These are phyloP conservation scores for Melanophora roralis DNA, from an alignment of 2,888 invertebrate genomes.

Conservation along the genomic window DNA sequence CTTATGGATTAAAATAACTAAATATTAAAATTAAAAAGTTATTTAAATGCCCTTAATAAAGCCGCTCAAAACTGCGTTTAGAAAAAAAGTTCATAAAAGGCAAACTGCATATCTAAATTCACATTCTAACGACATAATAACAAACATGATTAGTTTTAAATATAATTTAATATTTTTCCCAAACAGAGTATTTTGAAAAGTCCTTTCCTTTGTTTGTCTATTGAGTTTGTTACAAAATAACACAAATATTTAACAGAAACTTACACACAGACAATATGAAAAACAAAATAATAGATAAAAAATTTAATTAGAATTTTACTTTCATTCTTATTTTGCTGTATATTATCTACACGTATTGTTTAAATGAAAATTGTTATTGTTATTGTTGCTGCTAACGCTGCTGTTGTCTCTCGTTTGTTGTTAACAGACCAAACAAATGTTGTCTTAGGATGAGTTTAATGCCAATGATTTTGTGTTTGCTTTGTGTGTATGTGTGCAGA, in stretches of 20 bases:
- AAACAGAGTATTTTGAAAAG: background rate
- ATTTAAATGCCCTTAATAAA: too few species aligned
- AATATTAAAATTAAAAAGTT: too few species aligned
- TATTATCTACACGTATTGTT: too few species aligned
- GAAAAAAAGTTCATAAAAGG: too few species aligned
- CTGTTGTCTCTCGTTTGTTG: constrained; percentile 2
- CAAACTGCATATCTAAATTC: too few species aligned
- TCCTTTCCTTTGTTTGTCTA: background rate
- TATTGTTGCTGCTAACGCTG: constrained; percentile 17
- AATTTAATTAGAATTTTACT: constrained; percentile 59
- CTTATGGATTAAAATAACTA: too few species aligned
- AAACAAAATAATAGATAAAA: constrained; percentile 8
- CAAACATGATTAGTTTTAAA: too few species aligned
- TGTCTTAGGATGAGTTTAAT: constrained; percentile 2
- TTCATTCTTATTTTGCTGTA: constrained; percentile 37
- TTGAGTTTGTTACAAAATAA: background rate
- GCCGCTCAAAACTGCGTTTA: too few species aligned
- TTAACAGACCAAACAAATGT: constrained; percentile 18
- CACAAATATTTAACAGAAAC: background rate
- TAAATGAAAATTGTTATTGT: constrained; percentile 42
- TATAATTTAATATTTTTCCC: background rate
- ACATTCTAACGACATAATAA: too few species aligned
- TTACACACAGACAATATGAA: background rate
- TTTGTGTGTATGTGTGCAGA: background rate
- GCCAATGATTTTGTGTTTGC: background rate